Evolutionary conservation across 2,888 invertebrate species (phyloP), one percentile per base, ranked within the genome.

Genomic region (Phasia obesa): DNA sequence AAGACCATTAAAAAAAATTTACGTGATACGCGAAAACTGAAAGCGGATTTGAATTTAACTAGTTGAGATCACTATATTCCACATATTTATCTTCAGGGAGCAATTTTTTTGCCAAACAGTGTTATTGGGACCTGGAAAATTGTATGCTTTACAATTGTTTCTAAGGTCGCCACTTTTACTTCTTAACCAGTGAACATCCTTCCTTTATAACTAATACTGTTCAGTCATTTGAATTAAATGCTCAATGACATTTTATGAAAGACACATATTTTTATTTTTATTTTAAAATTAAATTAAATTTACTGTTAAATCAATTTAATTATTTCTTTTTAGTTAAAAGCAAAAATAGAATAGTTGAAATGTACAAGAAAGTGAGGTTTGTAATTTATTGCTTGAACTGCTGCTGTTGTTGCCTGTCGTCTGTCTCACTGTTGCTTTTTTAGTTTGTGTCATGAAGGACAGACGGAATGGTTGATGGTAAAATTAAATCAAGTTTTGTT

Each of bases 401-500:
- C 19, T 23, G 19, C 19, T 47, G 47, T 13, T 57, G 15, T 6
- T 42, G 44, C n/a, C 38, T 69, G 42, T 17, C 13, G 44, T 11
- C 38, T 69, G 42, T 17, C 13, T 27, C 7, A 9, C 49, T 23
- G 7, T 64, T 27, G n/a, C 60, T 60, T 31, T 60, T 31, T 25
- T 31, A 25, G 13, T 62, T 49, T 55, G 17, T 64, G 23, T 75
- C 31, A 62, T 15, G 59, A 44, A 25, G 7, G 47, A 51, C 17
- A 53, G 1, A 1, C 4, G 23, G n/a, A 31, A 69, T 49, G 23
- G 2, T 47, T 67, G 57, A 64, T 47, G 65, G 47, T 67, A 47
- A 71, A 77, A 81, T 77, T 62, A 57, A 77, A 81, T 81, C 60
- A 71, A 55, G 47, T 65, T 65, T 23, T 67, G 60, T 60, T 76